Conservation (phyloP, 2,113 vertebrate genomes). For the Microcebus ravelobensis region DNA sequence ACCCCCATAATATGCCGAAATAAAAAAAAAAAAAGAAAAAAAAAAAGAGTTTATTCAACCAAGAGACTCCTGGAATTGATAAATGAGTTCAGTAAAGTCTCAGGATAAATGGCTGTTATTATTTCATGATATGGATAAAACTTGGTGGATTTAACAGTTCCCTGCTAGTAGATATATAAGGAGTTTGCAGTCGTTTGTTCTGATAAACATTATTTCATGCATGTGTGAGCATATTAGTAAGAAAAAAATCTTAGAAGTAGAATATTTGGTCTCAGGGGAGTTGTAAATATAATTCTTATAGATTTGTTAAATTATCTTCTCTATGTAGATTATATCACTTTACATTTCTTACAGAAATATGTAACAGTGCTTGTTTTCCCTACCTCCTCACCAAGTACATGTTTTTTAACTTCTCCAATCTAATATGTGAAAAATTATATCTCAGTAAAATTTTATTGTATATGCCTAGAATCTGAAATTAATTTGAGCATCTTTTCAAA, state of each 20-base stretch:
- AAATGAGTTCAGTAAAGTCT: too few relatives aligned
- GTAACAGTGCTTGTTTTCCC: not conserved
- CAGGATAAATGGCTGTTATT: not conserved
- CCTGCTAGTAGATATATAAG: not conserved
- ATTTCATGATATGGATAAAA: not conserved
- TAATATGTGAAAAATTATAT: conserved; percentile 6
- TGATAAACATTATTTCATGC: conserved; percentile 48
- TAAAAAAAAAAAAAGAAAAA: too few relatives aligned
- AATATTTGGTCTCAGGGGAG: conserved; percentile 36
- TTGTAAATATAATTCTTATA: conserved; percentile 59
- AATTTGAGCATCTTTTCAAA: conserved; percentile 36
- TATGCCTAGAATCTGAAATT: not conserved
- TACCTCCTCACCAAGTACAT: not conserved
- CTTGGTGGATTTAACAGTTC: not conserved
- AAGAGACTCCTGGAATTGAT: too few relatives aligned
- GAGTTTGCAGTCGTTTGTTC: conserved; percentile 13
- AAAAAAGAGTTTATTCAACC: not conserved
- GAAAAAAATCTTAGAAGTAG: conserved; percentile 47
- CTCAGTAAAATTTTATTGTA: not conserved
- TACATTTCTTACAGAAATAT: conserved; percentile 27
- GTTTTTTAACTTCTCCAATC: not conserved
- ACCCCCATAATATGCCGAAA: too few relatives aligned
- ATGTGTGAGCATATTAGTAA: conserved; percentile 38
- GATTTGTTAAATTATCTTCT: conserved; percentile 55
- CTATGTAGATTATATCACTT: not conserved